Evolutionary conservation across 2,113 vertebrate genomes (phyloP).

Genomic region (Coregonus clupeaformis): DNA sequence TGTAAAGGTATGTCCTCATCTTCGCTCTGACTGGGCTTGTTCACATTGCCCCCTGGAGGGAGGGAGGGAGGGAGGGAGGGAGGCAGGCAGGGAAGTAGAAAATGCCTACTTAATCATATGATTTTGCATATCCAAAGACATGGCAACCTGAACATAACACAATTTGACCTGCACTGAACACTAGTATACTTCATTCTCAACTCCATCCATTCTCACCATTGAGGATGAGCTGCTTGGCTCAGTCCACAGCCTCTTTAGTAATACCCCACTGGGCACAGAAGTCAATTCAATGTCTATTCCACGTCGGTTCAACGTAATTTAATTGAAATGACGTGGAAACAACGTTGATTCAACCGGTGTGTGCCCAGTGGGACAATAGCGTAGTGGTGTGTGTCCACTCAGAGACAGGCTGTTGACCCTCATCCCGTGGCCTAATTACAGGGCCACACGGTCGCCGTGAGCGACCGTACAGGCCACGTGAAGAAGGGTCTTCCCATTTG

Average conservation of each 20-base stretch:
- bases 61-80: not conserved
- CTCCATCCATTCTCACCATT: conserved; percentile 74
- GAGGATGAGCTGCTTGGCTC: conserved; percentile 85
- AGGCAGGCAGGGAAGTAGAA: not conserved
- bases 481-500: conserved; percentile 95
- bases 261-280: conserved; percentile 48
- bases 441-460: conserved; percentile 79
- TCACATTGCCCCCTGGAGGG: conserved; percentile 83
- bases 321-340: no score
- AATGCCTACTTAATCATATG: not conserved
- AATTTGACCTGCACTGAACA: not conserved
- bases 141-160: no score
- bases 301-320: no score
- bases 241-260: conserved; percentile 79
- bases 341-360: no score
- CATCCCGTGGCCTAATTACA: conserved; percentile 83
- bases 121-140: no score
- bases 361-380: conserved; percentile 70
- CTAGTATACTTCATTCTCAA: not conserved
- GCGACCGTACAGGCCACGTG: conserved; percentile 87
- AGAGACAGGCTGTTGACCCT: conserved; percentile 84
- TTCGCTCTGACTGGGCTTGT: conserved; percentile 79
- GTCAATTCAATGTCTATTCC: no score
- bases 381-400: conserved; percentile 86
- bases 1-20: conserved; percentile 89